Conservation (phyloP, 2,797 vertebrate species). For the Chloroceryle inda region DNA sequence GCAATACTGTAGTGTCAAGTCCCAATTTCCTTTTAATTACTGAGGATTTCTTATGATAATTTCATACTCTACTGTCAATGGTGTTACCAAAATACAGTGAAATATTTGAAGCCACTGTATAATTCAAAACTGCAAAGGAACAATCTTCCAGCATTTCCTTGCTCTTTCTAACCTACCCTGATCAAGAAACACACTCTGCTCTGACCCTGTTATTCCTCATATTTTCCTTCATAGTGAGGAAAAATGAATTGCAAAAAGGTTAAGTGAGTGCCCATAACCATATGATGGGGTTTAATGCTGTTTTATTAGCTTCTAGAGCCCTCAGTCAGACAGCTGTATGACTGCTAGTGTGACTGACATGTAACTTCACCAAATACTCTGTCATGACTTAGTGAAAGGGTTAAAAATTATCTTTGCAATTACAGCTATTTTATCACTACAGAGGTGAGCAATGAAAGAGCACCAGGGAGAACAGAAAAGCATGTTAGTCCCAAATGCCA, state of each 20-base stretch:
- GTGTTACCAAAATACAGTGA: not conserved
- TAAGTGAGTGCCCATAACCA: not conserved
- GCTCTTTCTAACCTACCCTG: not conserved
- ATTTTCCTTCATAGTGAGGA: not conserved
- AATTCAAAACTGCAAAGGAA: not conserved
- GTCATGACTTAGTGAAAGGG: not conserved
- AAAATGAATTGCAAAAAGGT: not conserved
- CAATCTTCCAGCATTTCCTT: not conserved
- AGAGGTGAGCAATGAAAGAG: not conserved
- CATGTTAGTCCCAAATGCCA: not conserved
- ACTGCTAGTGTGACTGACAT: not conserved
- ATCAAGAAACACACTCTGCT: not conserved
- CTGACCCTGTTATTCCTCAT: not conserved
- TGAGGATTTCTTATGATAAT: not conserved
- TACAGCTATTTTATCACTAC: not conserved
- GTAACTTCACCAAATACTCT: not conserved
- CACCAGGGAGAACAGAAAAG: not conserved
- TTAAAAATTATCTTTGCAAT: not conserved
- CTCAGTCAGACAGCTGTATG: not conserved
- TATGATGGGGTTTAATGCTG: not conserved
- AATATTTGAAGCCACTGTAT: not conserved
- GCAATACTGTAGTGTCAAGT: not conserved
- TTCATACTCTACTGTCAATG: not conserved
- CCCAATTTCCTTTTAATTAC: not conserved
- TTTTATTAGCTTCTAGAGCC: not conserved